A percentile compares a stretch with the other conserved stretches of the same genome.
Conservation (phyloP, 2,888 invertebrate genomes). For the Morinoia aosen region DNA sequence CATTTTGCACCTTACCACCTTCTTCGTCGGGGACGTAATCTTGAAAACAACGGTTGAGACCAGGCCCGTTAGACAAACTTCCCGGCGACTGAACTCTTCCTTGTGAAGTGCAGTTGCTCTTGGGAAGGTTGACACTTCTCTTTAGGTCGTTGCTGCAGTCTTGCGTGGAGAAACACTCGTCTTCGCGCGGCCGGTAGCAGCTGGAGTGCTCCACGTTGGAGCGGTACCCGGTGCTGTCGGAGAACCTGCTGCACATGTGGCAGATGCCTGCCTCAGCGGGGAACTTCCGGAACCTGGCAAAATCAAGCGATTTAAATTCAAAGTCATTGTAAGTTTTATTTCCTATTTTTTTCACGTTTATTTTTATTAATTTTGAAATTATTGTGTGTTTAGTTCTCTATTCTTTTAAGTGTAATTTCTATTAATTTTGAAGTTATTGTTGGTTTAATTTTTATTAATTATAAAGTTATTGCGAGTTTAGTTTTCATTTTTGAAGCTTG, state of each 20-base stretch:
- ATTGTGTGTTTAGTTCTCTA: background rate
- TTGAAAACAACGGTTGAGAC: background rate
- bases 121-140: background rate
- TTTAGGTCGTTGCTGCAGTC: background rate
- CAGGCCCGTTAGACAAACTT: background rate
- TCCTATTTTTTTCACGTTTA: background rate
- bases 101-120: background rate
- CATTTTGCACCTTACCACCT: background rate
- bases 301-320: background rate
- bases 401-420: too few relatives aligned
- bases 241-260: constrained; percentile 27
- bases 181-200: constrained; percentile 1
- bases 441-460: too few relatives aligned
- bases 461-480: too few relatives aligned
- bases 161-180: background rate
- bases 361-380: background rate
- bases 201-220: constrained; percentile 45
- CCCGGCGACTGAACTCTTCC: background rate
- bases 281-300: constrained; percentile 53
- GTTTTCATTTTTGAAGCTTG: too few relatives aligned
- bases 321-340: background rate
- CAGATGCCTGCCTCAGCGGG: constrained; percentile 32
- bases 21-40: background rate
- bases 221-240: background rate
- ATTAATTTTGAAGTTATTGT: too few relatives aligned